phyloP scores from a whole-genome alignment of 2,797 vertebrate species.

The Artibeus lituratus region DNA sequence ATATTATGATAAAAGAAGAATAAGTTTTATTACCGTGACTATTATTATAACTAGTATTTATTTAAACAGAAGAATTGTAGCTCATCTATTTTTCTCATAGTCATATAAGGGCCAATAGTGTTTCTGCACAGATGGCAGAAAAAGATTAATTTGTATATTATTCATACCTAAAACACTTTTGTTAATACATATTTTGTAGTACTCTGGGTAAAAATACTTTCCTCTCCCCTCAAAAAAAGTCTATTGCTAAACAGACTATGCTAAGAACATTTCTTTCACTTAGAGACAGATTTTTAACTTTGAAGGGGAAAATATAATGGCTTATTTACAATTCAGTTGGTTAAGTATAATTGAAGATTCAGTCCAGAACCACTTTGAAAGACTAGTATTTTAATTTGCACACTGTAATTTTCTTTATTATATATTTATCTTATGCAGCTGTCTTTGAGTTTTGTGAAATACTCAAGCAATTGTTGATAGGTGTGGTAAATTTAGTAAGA shows the following conservation, averaged over 20 bases:
- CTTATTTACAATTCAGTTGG: constrained; percentile 28
- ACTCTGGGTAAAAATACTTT: constrained; percentile 15
- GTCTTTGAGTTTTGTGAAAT: constrained; percentile 27
- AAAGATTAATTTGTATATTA: not conserved
- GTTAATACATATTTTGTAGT: not conserved
- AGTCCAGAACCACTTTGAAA: constrained; percentile 12
- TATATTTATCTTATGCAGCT: constrained; percentile 36
- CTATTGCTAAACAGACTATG: not conserved
- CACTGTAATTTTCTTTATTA: not conserved
- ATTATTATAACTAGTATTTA: not conserved
- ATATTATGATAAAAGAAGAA: not conserved
- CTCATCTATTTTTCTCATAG: not conserved
- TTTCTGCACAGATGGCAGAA: not conserved
- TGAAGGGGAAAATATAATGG: not conserved
- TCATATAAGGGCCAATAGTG: not conserved
- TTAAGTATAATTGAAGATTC: not conserved
- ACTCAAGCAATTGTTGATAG: constrained; percentile 3
- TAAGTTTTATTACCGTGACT: not conserved
- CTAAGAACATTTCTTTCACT: not conserved
- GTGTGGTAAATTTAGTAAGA: constrained; percentile 5
- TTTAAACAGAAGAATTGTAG: constrained; percentile 8
- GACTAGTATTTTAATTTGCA: not conserved
- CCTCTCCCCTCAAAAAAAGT: not conserved
- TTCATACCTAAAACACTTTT: not conserved
- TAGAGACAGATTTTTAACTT: not conserved